A percentile compares a stretch with the other conserved stretches of the same genome.
Conservation (phyloP, 2,113 vertebrate species). For the Cervus canadensis region DNA sequence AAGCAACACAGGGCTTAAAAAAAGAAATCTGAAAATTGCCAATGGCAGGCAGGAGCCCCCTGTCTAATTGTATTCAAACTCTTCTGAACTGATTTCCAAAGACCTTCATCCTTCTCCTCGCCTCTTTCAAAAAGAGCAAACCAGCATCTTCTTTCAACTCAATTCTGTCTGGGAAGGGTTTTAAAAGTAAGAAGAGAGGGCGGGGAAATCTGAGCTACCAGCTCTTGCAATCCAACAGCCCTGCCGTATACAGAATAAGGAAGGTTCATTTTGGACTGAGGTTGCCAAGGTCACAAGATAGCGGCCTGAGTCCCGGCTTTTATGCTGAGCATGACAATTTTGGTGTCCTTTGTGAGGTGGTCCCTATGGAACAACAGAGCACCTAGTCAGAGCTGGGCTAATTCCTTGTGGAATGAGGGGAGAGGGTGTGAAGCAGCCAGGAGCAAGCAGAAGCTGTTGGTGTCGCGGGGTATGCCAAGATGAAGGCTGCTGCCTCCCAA, state of each 20-base stretch:
- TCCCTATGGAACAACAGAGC: conserved; percentile 3
- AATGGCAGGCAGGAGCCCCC: not conserved
- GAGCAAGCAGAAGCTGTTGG: conserved; percentile 19
- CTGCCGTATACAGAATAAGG: not conserved
- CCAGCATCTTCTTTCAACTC: conserved; percentile 21
- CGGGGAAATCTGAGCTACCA: not conserved
- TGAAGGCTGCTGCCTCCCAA: conserved; percentile 39
- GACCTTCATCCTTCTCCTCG: not conserved
- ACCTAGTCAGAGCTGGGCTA: conserved; percentile 24
- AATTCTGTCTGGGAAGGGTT: conserved; percentile 49
- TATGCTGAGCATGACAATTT: conserved; percentile 14
- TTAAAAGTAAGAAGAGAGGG: conserved; percentile 7
- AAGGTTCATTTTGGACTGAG: conserved; percentile 7
- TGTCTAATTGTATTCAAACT: conserved; percentile 46
- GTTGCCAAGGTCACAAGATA: not conserved
- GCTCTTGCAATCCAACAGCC: conserved; percentile 15
- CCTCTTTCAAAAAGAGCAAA: not conserved
- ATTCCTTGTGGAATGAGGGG: conserved; percentile 40
- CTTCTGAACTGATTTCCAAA: conserved; percentile 32
- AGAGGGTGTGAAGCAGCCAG: conserved; percentile 46
- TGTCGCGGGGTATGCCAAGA: not conserved
- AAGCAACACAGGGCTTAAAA: not conserved
- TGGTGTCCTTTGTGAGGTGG: not conserved
- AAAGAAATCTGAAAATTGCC: conserved; percentile 28
- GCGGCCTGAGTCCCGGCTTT: conserved; percentile 37